Percentiles rank a stretch among this genome's conserved stretches.
phyloP scores from a whole-genome alignment of 2,113 vertebrate species.

The Elanoides forficatus region DNA sequence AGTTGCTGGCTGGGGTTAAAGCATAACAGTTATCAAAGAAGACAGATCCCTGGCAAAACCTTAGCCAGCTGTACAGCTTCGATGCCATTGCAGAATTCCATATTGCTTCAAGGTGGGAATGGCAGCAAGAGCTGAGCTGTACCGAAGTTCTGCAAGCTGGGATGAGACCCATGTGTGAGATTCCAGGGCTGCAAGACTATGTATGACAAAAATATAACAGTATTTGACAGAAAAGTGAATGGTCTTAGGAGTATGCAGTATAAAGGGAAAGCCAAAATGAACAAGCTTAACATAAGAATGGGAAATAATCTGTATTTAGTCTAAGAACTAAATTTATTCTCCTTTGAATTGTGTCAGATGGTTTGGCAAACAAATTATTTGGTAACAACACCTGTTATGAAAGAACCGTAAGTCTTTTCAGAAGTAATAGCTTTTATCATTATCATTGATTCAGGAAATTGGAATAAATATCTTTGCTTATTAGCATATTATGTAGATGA shows the following conservation, averaged over 20 bases:
- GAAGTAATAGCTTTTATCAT: conserved; percentile 15
- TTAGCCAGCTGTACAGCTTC: accelerated
- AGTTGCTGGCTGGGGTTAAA: too few relatives aligned
- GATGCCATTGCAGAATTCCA: accelerated
- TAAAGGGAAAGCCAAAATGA: neutral
- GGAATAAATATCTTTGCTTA: neutral
- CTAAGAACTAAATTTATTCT: neutral
- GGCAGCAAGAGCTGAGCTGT: accelerated
- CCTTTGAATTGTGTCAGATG: neutral
- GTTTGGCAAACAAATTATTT: conserved; percentile 15
- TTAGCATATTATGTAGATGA: conserved; percentile 3
- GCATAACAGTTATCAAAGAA: neutral
- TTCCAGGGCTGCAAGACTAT: neutral
- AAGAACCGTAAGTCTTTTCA: neutral
- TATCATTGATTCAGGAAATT: neutral
- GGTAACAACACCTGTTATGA: neutral
- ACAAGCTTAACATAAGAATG: neutral
- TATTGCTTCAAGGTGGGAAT: accelerated
- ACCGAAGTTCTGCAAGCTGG: neutral
- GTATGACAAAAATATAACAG: neutral
- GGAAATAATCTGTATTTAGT: neutral
- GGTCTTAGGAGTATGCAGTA: neutral
- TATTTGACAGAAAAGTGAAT: neutral
- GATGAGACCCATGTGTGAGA: neutral
- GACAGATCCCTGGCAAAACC: neutral